phyloP scores from a whole-genome alignment of 2,888 invertebrate species.

The Drosophila melanosoma region DNA sequence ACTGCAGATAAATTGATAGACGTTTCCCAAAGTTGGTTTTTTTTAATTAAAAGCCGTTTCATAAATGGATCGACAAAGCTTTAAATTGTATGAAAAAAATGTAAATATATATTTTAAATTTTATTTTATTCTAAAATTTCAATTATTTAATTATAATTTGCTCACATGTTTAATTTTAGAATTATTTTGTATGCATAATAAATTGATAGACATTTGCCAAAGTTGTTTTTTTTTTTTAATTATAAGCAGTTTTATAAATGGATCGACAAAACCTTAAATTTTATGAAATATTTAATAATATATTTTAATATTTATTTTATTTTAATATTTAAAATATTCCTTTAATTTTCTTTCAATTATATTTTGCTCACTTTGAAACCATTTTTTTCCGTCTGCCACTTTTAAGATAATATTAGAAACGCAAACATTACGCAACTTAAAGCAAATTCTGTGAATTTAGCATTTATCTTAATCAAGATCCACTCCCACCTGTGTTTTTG shows the following conservation, averaged over 20 bases:
- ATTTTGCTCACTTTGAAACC: too few relatives aligned
- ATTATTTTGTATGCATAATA: too few relatives aligned
- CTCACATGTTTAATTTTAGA: too few relatives aligned
- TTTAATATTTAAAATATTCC: not conserved
- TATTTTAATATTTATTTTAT: not conserved
- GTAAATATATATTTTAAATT: not conserved
- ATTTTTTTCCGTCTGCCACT: too few relatives aligned
- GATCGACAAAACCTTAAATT: not conserved
- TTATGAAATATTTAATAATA: not conserved
- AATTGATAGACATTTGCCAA: too few relatives aligned
- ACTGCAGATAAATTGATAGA: not conserved
- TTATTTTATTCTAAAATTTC: not conserved
- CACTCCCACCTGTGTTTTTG: not conserved
- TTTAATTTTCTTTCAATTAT: not conserved
- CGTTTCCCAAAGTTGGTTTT: not conserved
- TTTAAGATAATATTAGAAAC: not conserved
- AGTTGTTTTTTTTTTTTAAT: too few relatives aligned
- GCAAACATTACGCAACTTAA: conserved; percentile 19
- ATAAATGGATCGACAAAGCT: not conserved
- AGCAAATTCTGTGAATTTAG: conserved; percentile 14
- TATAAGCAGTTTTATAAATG: not conserved
- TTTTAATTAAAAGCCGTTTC: not conserved
- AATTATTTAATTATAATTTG: too few relatives aligned
- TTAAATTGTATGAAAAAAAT: too few relatives aligned
- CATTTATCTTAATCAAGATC: conserved; percentile 51